Conservation (phyloP, 2,113 vertebrate genomes). For the Salvelinus alpinus region DNA sequence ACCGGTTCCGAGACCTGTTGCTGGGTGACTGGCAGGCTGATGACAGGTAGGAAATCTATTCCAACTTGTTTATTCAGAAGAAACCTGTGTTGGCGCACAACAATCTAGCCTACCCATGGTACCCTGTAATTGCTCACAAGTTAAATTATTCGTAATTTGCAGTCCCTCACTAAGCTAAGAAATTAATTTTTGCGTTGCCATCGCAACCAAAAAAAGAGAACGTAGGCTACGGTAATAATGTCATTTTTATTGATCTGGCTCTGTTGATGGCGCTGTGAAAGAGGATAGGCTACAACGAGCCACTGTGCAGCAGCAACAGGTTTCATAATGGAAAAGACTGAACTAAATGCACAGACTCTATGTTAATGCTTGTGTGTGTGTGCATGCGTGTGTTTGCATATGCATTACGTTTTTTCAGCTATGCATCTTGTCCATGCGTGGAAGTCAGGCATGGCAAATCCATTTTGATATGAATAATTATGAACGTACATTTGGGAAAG, state of each 20-base stretch:
- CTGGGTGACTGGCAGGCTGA: constrained; percentile 84
- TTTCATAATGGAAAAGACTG: not conserved
- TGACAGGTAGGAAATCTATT: constrained; percentile 74
- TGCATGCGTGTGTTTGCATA: no score
- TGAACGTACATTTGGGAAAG: no score
- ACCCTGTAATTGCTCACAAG: not conserved
- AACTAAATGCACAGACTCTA: not conserved
- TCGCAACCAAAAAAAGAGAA: not conserved
- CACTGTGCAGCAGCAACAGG: not conserved
- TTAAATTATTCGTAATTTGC: not conserved
- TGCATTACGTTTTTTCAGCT: not conserved
- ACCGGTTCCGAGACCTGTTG: constrained; percentile 86
- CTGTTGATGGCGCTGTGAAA: not conserved
- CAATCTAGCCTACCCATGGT: not conserved
- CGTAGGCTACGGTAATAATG: not conserved
- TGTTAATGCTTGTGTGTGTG: no score
- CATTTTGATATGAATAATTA: not conserved
- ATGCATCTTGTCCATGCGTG: not conserved
- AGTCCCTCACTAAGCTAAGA: not conserved
- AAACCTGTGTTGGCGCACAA: not conserved
- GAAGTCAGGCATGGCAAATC: not conserved
- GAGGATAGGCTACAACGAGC: not conserved
- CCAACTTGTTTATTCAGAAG: not conserved
- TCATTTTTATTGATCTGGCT: constrained; percentile 23
- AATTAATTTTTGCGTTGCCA: not conserved